These are phyloP conservation scores for Rhorus exstirpatorius DNA, from an alignment of 2,888 invertebrate genomes.

Conservation along the genomic window DNA sequence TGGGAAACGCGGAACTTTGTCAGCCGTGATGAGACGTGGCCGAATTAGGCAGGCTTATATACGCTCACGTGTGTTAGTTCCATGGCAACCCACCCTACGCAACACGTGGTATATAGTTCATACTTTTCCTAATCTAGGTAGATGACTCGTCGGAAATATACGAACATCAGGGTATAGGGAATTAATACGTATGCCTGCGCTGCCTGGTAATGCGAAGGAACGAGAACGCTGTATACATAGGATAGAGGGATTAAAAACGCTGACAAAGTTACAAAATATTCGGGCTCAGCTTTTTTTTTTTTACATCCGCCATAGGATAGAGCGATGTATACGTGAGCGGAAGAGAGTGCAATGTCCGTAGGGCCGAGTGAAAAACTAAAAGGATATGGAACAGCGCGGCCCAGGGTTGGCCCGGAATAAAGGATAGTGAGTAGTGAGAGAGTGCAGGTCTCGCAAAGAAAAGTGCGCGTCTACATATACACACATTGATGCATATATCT, in stretches of 20 bases:
- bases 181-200: slow-evolving; percentile 43
- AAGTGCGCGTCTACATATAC: slow-evolving; percentile 21
- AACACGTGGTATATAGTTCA: slow-evolving; percentile 20
- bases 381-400: slow-evolving; percentile 29
- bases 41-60: slow-evolving; percentile 63
- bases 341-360: slow-evolving; percentile 29
- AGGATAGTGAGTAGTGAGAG: slow-evolving; percentile 49
- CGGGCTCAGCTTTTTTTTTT: slow-evolving; percentile 79
- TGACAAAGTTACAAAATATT: slow-evolving; percentile 84
- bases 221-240: slow-evolving; percentile 26
- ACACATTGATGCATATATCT: slow-evolving; percentile 22
- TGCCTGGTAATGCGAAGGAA: slow-evolving; percentile 2
- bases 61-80: slow-evolving; percentile 39
- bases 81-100: slow-evolving; percentile 36
- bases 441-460: slow-evolving; percentile 23
- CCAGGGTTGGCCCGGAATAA: slow-evolving; percentile 51
- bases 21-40: slow-evolving; percentile 64
- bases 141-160: slow-evolving; percentile 50
- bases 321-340: slow-evolving; percentile 52
- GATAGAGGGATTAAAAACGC: slow-evolving; percentile 80
- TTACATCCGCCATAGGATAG: slow-evolving; percentile 63
- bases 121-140: slow-evolving; percentile 24
- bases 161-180: slow-evolving; percentile 33
- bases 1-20: slow-evolving; percentile 52
- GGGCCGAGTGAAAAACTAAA: slow-evolving; percentile 44